phyloP scores from a whole-genome alignment of 2,888 invertebrate species.

The Caenorhabditis afra region DNA sequence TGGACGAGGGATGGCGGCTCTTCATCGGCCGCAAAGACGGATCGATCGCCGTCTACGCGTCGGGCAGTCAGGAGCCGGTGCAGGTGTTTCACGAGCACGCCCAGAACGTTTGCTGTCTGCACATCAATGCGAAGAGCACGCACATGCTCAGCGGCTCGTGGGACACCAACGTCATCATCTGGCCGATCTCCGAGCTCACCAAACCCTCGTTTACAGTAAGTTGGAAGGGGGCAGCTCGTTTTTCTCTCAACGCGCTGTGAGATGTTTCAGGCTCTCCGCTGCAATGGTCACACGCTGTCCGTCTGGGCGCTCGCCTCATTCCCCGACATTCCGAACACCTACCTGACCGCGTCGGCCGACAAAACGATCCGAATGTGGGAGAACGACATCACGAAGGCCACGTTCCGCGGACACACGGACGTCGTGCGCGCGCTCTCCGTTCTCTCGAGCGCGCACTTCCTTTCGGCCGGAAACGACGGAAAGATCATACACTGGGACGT shows the following conservation, averaged over 20 bases:
- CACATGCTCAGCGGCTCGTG: slow-evolving; percentile 91
- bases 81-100: slow-evolving; percentile 56
- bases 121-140: slow-evolving; percentile 82
- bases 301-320: slow-evolving; percentile 87
- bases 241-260: too few relatives aligned
- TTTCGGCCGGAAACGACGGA: slow-evolving; percentile 95
- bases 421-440: slow-evolving; percentile 90
- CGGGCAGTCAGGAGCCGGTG: slow-evolving; percentile 58
- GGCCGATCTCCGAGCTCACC: slow-evolving; percentile 83
- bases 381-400: slow-evolving; percentile 84
- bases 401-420: slow-evolving; percentile 88
- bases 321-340: slow-evolving; percentile 61
- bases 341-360: slow-evolving; percentile 93
- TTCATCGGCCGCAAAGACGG: slow-evolving; percentile 72
- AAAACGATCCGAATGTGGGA: slow-evolving; percentile 91
- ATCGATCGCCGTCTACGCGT: slow-evolving; percentile 68
- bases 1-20: slow-evolving; percentile 62
- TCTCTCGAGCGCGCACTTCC: slow-evolving; percentile 86
- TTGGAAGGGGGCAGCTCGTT: too few relatives aligned
- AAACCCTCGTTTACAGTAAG: slow-evolving; percentile 30
- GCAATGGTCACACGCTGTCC: slow-evolving; percentile 85
- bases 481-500: slow-evolving; percentile 89
- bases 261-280: slow-evolving; percentile 81
- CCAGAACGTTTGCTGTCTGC: slow-evolving; percentile 81
- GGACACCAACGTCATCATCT: slow-evolving; percentile 91